Conservation (phyloP, 2,797 vertebrate genomes). For the Melanotaenia pygmaea region DNA sequence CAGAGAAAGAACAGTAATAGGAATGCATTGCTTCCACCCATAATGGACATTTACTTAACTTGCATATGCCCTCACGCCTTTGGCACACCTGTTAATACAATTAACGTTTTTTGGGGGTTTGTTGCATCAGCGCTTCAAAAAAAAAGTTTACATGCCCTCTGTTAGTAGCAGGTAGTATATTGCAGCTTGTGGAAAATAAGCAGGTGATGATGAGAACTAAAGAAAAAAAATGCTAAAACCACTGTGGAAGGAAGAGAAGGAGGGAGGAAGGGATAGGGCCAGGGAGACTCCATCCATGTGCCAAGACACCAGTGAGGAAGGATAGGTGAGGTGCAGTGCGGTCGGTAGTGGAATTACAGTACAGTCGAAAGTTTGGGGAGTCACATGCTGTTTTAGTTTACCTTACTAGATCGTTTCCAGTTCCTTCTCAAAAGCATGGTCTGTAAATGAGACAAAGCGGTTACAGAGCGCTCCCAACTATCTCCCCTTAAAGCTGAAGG, state of each 20-base stretch:
- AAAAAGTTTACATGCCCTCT: slow-evolving; percentile 9
- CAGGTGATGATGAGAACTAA: slow-evolving; percentile 44
- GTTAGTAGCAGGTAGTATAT: slow-evolving; percentile 58
- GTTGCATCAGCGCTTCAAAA: slow-evolving; percentile 5
- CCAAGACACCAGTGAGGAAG: slow-evolving; percentile 72
- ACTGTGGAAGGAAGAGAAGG: slow-evolving; percentile 48
- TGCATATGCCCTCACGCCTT: slow-evolving; percentile 1
- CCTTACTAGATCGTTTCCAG: slow-evolving; percentile 99
- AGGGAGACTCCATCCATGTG: slow-evolving; percentile 67
- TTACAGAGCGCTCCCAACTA: slow-evolving; percentile 86
- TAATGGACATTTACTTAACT: slow-evolving; percentile 14
- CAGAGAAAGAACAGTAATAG: background rate
- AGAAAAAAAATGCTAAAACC: slow-evolving; percentile 43
- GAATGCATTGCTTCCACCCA: slow-evolving; percentile 27
- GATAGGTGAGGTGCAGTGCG: slow-evolving; percentile 61
- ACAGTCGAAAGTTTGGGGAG: slow-evolving; percentile 56
- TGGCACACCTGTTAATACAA: background rate
- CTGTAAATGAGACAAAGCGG: slow-evolving; percentile 97
- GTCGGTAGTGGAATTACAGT: slow-evolving; percentile 61
- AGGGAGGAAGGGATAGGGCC: slow-evolving; percentile 39
- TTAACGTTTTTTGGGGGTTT: slow-evolving; percentile 13
- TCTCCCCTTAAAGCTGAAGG: slow-evolving; percentile 56
- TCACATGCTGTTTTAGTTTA: slow-evolving; percentile 91
- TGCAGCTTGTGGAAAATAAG: slow-evolving; percentile 80
- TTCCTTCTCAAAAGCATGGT: slow-evolving; percentile 98